Evolutionary conservation across 2,113 vertebrate species (phyloP), one percentile per base, ranked within the genome.

Genomic region (Lepus europaeus): DNA sequence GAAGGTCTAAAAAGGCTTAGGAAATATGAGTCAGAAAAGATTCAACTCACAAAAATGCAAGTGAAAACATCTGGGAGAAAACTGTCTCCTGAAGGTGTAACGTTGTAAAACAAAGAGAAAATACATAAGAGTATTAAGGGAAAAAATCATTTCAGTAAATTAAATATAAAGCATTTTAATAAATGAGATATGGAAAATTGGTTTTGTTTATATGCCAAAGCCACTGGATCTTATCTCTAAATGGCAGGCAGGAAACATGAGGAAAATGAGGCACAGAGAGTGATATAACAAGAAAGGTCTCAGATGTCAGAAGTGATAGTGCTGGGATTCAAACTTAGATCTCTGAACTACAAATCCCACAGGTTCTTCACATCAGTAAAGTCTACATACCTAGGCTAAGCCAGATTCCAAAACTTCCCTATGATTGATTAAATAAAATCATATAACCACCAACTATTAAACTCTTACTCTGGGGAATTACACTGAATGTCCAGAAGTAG

Each of bases 1-100:
- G 56, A 51, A 64, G 9, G 64, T 87, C 76, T 87, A 93, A 69
- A 83, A 83, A 83, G 6, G 7, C 45, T 85, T 36, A 92, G 81
- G 29, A 93, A 87, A 78, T 79, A 66, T 10, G 33, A 92, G 51
- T 33, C 77, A 83, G 49, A 83, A n/a, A 39, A 87, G 19, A 69
- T 90, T 87, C 59, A 84, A 39, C 74, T 90, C 27, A 66, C 85
- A 95, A 87, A 95, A 84, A 80, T 70, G 12, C 49, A 90, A 84
- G 6, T 87, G 82, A 66, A 72, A 95, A 81, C 11, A 78, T 61
- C 9, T 93, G 78, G 56, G 20, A 59, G n/a, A 33, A 95, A 87
- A 70, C 0, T 76, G 27, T 69, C 59, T 83, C 25, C 80, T 63
- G 17, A 78, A 6, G 5, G 39, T 64, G n/a, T 76, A 74, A 74